Conservation (phyloP, 2,888 invertebrate species). For the Idaea dimidiata region DNA sequence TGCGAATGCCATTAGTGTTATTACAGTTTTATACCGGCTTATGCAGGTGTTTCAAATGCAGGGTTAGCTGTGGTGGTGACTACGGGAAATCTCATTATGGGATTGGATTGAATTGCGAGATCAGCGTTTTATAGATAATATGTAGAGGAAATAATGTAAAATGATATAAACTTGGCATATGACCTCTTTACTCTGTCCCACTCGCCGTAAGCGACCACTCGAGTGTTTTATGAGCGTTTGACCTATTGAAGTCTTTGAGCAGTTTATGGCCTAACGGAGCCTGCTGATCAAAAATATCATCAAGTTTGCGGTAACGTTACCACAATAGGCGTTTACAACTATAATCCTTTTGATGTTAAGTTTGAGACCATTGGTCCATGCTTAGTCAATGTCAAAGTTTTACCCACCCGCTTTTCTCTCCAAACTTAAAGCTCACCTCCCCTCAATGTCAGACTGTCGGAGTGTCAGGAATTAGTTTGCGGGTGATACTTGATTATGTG, state of each 20-base stretch:
- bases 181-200: too few relatives aligned
- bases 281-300: too few relatives aligned
- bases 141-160: background rate
- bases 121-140: conserved; percentile 4
- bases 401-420: conserved; percentile 6
- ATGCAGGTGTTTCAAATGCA: conserved; percentile 57
- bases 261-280: too few relatives aligned
- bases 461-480: conserved; percentile 48
- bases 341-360: too few relatives aligned
- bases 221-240: too few relatives aligned
- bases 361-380: too few relatives aligned
- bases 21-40: conserved; percentile 63
- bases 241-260: too few relatives aligned
- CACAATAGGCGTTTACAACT: too few relatives aligned
- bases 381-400: background rate
- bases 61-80: conserved; percentile 45
- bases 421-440: conserved; percentile 20
- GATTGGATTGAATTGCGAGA: conserved; percentile 23
- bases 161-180: too few relatives aligned
- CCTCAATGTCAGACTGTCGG: conserved; percentile 30
- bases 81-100: conserved; percentile 54
- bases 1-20: conserved; percentile 73
- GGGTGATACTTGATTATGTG: conserved; percentile 46
- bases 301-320: too few relatives aligned
- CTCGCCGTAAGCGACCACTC: too few relatives aligned